Evolutionary conservation across 2,888 invertebrate genomes (phyloP), one percentile per base, ranked within the genome.

Genomic region (Thymelicus acteon): DNA sequence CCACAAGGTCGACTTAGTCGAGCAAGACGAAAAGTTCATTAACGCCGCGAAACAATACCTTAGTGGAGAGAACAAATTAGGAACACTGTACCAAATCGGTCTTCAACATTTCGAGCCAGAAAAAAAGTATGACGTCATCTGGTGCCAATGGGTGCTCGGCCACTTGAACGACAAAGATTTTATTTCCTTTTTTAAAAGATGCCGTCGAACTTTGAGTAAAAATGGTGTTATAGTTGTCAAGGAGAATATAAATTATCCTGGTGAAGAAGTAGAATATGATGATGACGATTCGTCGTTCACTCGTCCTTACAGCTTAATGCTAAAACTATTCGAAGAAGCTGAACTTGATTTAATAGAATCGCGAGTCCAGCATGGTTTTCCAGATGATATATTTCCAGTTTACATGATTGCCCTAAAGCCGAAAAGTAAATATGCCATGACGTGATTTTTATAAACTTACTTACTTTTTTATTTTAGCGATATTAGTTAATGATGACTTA

Each of bases 91-190:
- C 88, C 94, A 96, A 74, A 85, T 95, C 13, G 97, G 97, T 77
- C 93, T 99, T 68, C 99, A 99, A 89, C 93, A 97, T 80, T 99
- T 99, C 85, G 88, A 89, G n/a, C 97, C 98, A 0, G 93, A 95
- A 73, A 92, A 94, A 49, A 95, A 95, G 74, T 99, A 99, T 87
- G 98, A 99, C 86, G 94, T 99, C 10, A 97, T 99, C 78, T 99
- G 99, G 99, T 96, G 96, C 79, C 99, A 99, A 84, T 99, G 99
- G 99, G 99, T 99, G 8, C 89, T 98, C 19, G 97, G 97, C 0
- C 97, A 98, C 85, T 91, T 99, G 60, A 96, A 96, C 3, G 98
- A 99, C 86, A 94, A 95, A 10, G 97, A 99, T 91, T 94, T 99
- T 57, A 89, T 98, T 37, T 86, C 93, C 24, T 99, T 97, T 83